Base-by-base conservation (phyloP, 2,797 vertebrate genomes). In the Leucoraja ocellata region DNA sequence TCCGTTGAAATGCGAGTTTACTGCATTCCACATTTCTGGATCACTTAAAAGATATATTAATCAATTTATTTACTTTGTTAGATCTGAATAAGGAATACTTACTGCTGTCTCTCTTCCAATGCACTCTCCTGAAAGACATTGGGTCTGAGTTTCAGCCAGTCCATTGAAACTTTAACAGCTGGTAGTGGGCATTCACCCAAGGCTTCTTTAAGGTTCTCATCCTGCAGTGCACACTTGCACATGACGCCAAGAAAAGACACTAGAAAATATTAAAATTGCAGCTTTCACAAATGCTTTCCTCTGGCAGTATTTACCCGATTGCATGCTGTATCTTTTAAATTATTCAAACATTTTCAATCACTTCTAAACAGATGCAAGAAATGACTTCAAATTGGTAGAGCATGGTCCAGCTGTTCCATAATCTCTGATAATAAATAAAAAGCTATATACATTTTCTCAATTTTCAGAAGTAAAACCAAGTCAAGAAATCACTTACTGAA, bases 191-290 rank as follows among this genome's bases (percentile, higher is more conserved):
- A 98, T 36, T 98, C 97, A 86, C 97, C 97, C 95, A 96, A 96
- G 93, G 97, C 96, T 94, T 98, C 98, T 95, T 98, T 98, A 1
- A 96, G 97, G 95, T 96, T 98, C 94, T 97, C 97, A 54, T 97
- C 98, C 94, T 98, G 97, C 94, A 99, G 96, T 93, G 97, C 98
- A 68, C 98, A 97, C 96, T 98, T 98, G 96, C 98, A 98, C 97
- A 99, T 97, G 95, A 98, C 96, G 11, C 98, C 98, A 95, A 99
- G 97, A 96, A 99, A 99, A 93, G 99, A 99, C 97, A 98, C 98
- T 99, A 95, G 5, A 91, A 46, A 88, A 90, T 73, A 46, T 54
- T 46, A 94, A 74, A 94, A 95, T 93, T 93, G 18, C 13, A 36
- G 78, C 1, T 63, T 65, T 46, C 13, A 14, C 25, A 54, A 28